Conservation (phyloP, 2,888 invertebrate species). For the Cheiracanthium punctorium region DNA sequence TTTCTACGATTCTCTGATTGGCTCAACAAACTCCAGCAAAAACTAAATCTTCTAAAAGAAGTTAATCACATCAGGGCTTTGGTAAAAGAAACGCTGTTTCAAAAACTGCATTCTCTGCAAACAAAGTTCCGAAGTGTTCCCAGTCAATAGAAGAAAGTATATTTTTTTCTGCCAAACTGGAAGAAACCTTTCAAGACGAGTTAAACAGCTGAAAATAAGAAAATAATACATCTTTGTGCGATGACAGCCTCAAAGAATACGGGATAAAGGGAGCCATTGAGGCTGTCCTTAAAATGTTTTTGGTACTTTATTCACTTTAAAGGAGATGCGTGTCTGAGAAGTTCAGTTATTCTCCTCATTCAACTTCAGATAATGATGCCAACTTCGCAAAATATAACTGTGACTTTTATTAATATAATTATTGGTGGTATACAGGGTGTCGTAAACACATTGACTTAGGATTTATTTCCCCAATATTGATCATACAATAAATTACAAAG, state of each 20-base stretch:
- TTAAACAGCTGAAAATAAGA: constrained; percentile 4
- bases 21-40: neutral
- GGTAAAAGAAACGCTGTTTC: constrained; percentile 4
- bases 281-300: neutral
- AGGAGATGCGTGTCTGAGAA: too few relatives aligned
- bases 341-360: too few relatives aligned
- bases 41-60: neutral
- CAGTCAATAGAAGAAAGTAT: neutral
- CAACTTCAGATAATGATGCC: too few relatives aligned
- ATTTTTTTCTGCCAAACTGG: constrained; percentile 4
- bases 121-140: neutral
- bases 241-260: neutral
- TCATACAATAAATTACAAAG: too few relatives aligned
- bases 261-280: neutral
- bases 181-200: constrained; percentile 7
- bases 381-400: too few relatives aligned
- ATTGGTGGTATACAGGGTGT: too few relatives aligned
- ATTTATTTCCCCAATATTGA: too few relatives aligned
- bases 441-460: too few relatives aligned
- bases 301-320: neutral
- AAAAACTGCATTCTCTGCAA: constrained; percentile 10
- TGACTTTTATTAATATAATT: too few relatives aligned
- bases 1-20: neutral
- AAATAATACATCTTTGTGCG: neutral
- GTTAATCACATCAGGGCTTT: constrained; percentile 9